Evolutionary conservation across 2,797 vertebrate species (phyloP).

Genomic region (Atherinosoma microstoma): DNA sequence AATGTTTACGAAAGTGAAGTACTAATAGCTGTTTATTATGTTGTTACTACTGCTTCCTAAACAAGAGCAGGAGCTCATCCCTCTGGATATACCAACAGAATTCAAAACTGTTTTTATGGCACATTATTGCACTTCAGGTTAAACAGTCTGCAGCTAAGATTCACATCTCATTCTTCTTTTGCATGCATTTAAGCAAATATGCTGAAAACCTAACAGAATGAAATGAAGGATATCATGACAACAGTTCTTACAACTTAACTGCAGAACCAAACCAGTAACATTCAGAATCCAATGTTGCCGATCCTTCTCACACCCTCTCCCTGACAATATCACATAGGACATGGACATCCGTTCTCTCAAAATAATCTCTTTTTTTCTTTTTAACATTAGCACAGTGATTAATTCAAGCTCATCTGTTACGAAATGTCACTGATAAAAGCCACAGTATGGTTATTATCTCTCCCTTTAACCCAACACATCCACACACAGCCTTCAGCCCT

Average conservation of each 20-base stretch:
- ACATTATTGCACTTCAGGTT: constrained; percentile 60
- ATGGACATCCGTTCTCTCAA: background rate
- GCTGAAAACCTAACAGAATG: background rate
- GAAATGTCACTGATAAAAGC: constrained; percentile 42
- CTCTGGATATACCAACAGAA: background rate
- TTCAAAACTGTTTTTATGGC: constrained; percentile 3
- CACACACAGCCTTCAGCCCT: constrained; percentile 48
- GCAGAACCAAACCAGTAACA: constrained; percentile 21
- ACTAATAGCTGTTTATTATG: background rate
- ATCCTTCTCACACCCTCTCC: background rate
- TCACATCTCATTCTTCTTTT: constrained; percentile 2
- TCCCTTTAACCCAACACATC: constrained; percentile 4
- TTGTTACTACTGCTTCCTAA: background rate
- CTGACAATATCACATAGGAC: background rate
- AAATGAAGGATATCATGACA: constrained; percentile 3
- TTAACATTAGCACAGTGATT: constrained; percentile 63
- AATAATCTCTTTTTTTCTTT: constrained; percentile 21
- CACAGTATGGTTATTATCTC: constrained; percentile 34
- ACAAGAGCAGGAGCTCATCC: background rate
- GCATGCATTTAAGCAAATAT: background rate
- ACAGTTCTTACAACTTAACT: constrained; percentile 23
- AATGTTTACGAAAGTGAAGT: background rate
- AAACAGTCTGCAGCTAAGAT: constrained; percentile 10
- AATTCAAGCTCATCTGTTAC: constrained; percentile 35
- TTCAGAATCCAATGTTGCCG: constrained; percentile 3